A percentile compares a stretch with the other conserved stretches of the same genome.
phyloP scores from a whole-genome alignment of 2,797 vertebrate genomes.

The Crax fasciolata region DNA sequence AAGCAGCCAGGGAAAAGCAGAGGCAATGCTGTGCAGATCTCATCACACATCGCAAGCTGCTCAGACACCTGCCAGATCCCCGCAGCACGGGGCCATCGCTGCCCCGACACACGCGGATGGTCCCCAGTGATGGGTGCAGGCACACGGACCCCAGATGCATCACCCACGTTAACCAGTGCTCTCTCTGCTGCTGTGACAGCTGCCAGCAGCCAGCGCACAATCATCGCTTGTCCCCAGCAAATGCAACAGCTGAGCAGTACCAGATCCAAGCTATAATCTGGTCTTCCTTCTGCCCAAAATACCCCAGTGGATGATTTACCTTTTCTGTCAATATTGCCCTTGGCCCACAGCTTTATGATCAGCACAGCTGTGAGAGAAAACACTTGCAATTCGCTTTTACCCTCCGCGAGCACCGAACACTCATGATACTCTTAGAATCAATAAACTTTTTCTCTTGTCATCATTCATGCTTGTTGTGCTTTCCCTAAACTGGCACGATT shows the following conservation, averaged over 20 bases:
- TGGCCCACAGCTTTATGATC: conserved; percentile 12
- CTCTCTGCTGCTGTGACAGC: not conserved
- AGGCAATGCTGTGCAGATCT: accelerated
- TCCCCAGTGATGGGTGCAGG: accelerated
- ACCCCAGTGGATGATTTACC: not conserved
- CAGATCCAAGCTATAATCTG: not conserved
- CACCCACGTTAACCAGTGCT: accelerated
- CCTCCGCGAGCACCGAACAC: not conserved
- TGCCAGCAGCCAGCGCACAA: not conserved
- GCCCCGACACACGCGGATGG: accelerated
- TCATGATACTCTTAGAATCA: not conserved
- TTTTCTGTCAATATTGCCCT: conserved; percentile 39
- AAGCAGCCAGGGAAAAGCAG: not conserved
- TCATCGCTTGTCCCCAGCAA: not conserved
- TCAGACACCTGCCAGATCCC: not conserved
- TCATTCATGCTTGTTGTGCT: not conserved
- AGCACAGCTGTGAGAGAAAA: not conserved
- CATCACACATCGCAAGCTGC: not conserved
- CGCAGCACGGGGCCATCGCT: not conserved
- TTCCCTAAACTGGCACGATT: not conserved
- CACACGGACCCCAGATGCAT: accelerated
- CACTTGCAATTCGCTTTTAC: conserved; percentile 6
- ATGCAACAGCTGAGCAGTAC: not conserved
- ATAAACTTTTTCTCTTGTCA: not conserved
- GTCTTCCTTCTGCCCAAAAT: conserved; percentile 28